These are phyloP conservation scores for Monopterus albus DNA, from an alignment of 2,113 vertebrate species.

Conservation along the genomic window DNA sequence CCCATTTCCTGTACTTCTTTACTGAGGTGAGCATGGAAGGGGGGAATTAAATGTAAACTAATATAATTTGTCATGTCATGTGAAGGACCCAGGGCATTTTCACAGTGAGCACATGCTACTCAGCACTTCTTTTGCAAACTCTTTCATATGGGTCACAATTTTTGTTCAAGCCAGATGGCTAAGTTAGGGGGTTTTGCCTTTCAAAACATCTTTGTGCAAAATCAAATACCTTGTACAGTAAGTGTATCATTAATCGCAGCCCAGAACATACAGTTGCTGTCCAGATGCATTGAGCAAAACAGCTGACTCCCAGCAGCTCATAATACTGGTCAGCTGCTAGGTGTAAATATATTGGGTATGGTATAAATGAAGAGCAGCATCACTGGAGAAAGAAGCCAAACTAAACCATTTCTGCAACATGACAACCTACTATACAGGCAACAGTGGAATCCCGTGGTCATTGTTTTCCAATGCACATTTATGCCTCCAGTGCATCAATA, in stretches of 20 bases:
- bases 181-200: conserved; percentile 61
- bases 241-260: conserved; percentile 54
- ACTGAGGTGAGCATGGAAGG: conserved; percentile 71
- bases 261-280: conserved; percentile 28
- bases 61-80: conserved; percentile 84
- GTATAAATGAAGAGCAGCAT: neutral
- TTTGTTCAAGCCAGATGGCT: conserved; percentile 76
- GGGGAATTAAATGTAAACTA: conserved; percentile 86
- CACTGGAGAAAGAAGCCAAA: neutral
- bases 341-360: conserved; percentile 1
- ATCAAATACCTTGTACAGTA: conserved; percentile 59
- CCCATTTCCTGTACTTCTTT: conserved; percentile 54
- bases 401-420: neutral
- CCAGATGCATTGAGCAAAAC: conserved; percentile 44
- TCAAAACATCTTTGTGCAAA: conserved; percentile 58
- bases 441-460: neutral
- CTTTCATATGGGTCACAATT: conserved; percentile 81
- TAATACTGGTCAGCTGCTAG: neutral
- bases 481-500: neutral
- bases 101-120: conserved; percentile 83
- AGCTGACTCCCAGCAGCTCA: conserved; percentile 38
- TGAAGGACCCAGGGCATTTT: conserved; percentile 80
- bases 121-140: conserved; percentile 78
- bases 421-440: too few relatives aligned
- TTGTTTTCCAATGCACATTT: neutral